phyloP scores from a whole-genome alignment of 2,888 invertebrate genomes.

The Lampropteryx suffumata region DNA sequence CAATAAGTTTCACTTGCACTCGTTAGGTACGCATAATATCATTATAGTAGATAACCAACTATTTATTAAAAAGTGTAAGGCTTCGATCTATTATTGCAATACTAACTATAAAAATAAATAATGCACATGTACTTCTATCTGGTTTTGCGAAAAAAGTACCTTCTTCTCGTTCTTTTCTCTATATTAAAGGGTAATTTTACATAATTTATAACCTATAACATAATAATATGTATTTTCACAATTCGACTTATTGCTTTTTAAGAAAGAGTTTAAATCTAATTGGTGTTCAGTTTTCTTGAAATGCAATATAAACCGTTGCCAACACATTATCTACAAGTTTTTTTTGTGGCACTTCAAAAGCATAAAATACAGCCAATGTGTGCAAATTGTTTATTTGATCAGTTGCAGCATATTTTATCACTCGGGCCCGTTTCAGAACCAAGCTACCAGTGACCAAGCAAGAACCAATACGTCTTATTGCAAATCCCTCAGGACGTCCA shows the following conservation, averaged over 20 bases:
- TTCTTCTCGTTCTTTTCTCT: no score
- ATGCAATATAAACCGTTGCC: not conserved
- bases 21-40: constrained; percentile 35
- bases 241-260: constrained; percentile 7
- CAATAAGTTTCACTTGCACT: constrained; percentile 62
- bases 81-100: constrained; percentile 33
- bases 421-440: no score
- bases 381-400: no score
- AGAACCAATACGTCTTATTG: no score
- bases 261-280: not conserved
- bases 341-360: not conserved
- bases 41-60: constrained; percentile 23
- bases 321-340: not conserved
- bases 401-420: no score
- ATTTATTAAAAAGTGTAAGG: constrained; percentile 31
- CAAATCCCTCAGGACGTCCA: no score
- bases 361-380: not conserved
- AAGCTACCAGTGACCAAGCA: no score
- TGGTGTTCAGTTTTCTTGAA: constrained; percentile 6
- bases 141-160: not conserved
- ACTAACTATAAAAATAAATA: constrained; percentile 1
- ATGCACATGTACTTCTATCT: constrained; percentile 3
- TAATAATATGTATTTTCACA: no score
- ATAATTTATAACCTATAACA: not conserved
- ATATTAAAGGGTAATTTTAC: not conserved